Conservation (phyloP, 2,797 vertebrate genomes). For the Helicolenus hilgendorfi region DNA sequence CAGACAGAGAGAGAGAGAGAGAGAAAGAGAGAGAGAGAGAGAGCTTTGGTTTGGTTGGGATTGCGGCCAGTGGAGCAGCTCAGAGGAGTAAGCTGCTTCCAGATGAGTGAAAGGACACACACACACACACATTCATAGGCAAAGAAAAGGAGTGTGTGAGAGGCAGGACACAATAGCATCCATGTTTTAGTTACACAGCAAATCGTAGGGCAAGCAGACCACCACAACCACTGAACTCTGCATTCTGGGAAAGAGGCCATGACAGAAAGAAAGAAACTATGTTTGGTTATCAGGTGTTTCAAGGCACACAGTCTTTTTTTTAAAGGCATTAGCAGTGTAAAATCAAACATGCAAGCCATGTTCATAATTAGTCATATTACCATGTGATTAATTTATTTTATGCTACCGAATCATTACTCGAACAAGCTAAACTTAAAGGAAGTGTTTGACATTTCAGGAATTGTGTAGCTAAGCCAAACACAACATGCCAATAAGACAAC, state of each 20-base stretch:
- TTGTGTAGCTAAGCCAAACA: too few relatives aligned
- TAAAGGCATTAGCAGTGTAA: background rate
- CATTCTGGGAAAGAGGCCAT: background rate
- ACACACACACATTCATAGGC: conserved; percentile 19
- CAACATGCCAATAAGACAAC: too few relatives aligned
- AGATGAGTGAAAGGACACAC: conserved; percentile 68
- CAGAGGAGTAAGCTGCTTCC: conserved; percentile 83
- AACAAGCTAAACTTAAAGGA: background rate
- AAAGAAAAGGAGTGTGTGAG: conserved; percentile 28
- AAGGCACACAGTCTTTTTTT: too few relatives aligned
- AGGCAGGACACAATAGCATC: conserved; percentile 39
- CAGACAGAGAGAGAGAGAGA: background rate
- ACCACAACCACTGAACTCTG: conserved; percentile 19
- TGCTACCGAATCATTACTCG: background rate
- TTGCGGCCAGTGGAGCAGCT: conserved; percentile 80
- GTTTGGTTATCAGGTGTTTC: too few relatives aligned
- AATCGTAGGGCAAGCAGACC: conserved; percentile 10
- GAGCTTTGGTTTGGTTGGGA: conserved; percentile 72
- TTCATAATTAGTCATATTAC: background rate
- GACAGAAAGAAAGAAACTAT: background rate
- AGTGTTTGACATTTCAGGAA: background rate
- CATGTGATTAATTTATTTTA: background rate
- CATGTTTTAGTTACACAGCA: conserved; percentile 51
- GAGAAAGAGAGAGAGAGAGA: conserved; percentile 21
- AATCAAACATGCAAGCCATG: background rate